Base-by-base conservation (phyloP, 37 sponge, comb jelly and placozoan genomes). In the Eunapius fragilis region DNA sequence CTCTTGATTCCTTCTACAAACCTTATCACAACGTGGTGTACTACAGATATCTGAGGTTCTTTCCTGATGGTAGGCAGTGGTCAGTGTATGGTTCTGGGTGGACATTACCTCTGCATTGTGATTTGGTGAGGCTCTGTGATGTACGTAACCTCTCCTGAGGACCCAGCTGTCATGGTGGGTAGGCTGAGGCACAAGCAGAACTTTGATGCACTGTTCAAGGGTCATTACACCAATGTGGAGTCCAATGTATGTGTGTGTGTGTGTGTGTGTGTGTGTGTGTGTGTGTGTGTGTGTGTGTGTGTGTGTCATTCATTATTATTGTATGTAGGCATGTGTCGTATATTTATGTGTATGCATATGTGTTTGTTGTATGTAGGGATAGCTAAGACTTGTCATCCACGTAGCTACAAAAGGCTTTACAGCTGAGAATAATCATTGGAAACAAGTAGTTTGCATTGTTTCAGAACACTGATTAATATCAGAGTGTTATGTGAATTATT, bases 21-120 rank as follows among this genome's bases (percentile, higher is more conserved):
- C 95, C 95, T 17, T 92, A 86, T 70, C 95, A 95, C 79, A 85
- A 86, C 28, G 95, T 95, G n/a, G 87, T 83, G 4, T 95, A 89
- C 50, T 95, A 89, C 72, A 67, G 95, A 68, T 95, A 84, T 38
- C 84, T 95, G 26, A 35, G 95, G 37, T 95, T 95, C 81, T 92
- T 89, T 71, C 41, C 95, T 27, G 87, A 95, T 84, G 95, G 95
- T 95, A 75, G 45, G 95, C 78, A 24, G 12, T 34, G 12, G 19
- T 69, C 69, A 11, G 19, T 24, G n/a, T n/a, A n/a, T n/a, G n/a
- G n/a, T n/a, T n/a, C n/a, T n/a, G n/a, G n/a, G n/a, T n/a, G n/a
- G n/a, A n/a, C 24, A 5, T 68, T 25, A 24, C 37, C n/a, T n/a
- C n/a, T n/a, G n/a, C n/a, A n/a, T n/a, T n/a, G n/a, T n/a, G n/a